Evolutionary conservation across 2,888 invertebrate species (phyloP).

Genomic region (Heliconius ethilla): DNA sequence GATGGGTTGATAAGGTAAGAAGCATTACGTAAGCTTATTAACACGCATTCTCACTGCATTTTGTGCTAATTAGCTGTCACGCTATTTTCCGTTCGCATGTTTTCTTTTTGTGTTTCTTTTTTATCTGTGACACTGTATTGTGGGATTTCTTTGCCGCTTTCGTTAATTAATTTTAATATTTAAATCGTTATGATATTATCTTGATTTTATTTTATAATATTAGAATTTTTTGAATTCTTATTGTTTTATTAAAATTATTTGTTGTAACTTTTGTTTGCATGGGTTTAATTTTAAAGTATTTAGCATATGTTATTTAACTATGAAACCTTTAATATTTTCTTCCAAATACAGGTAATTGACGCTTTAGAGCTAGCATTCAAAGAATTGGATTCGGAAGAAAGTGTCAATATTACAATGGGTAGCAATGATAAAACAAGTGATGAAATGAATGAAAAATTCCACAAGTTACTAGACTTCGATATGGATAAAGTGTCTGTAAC

Average conservation of each 20-base stretch:
- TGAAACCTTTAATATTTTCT: conserved; percentile 29
- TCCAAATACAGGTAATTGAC: conserved; percentile 80
- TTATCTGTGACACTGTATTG: neutral
- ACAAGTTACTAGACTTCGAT: conserved; percentile 57
- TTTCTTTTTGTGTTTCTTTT: conserved; percentile 22
- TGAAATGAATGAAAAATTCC: conserved; percentile 47
- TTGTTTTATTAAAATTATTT: conserved; percentile 1
- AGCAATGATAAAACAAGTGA: conserved; percentile 58
- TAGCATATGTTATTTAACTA: conserved; percentile 17
- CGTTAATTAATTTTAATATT: conserved; percentile 34
- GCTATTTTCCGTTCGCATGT: conserved; percentile 42
- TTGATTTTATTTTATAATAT: neutral
- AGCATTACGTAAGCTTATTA: conserved; percentile 54
- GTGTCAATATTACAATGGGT: conserved; percentile 64
- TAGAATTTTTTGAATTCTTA: neutral
- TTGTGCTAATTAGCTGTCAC: conserved; percentile 49
- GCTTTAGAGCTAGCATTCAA: conserved; percentile 84
- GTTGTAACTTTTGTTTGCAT: neutral
- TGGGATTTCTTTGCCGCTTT: conserved; percentile 28
- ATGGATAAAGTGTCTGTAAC: conserved; percentile 71
- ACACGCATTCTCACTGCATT: conserved; percentile 65
- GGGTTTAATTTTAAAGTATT: conserved; percentile 33
- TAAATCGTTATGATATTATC: conserved; percentile 2
- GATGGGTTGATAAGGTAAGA: conserved; percentile 77
- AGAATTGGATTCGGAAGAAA: conserved; percentile 82